These are phyloP conservation scores for Hippocampus barbouri DNA, from an alignment of 2,113 vertebrate genomes.

Conservation along the genomic window DNA sequence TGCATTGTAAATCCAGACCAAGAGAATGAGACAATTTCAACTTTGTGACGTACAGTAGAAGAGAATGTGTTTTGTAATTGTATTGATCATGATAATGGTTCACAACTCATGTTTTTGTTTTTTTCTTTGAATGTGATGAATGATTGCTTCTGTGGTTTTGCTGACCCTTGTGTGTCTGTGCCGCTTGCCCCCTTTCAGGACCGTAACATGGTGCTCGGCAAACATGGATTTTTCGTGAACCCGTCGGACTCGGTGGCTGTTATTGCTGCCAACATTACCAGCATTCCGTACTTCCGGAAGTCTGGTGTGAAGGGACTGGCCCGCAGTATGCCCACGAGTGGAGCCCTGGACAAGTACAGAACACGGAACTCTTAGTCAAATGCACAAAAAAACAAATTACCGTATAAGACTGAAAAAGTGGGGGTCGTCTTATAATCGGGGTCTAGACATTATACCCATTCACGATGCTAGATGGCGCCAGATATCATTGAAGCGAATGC, in stretches of 20 bases:
- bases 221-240: conserved; percentile 96
- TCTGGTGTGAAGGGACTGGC: conserved; percentile 91
- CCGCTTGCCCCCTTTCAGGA: conserved; percentile 71
- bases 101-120: background rate
- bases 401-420: too few species aligned
- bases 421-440: too few species aligned
- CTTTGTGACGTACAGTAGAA: too few species aligned
- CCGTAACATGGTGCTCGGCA: conserved; percentile 97
- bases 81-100: background rate
- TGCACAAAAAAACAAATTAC: background rate
- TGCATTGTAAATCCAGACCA: too few species aligned
- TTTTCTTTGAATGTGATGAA: background rate
- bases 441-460: too few species aligned
- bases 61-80: too few species aligned
- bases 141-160: background rate
- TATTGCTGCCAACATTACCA: conserved; percentile 91
- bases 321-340: conserved; percentile 97
- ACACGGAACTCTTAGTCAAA: background rate
- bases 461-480: too few species aligned
- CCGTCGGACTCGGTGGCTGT: conserved; percentile 95
- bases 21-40: too few species aligned
- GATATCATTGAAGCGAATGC: too few species aligned
- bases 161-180: background rate
- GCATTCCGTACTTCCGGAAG: conserved; percentile 95
- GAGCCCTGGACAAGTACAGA: conserved; percentile 88